These are phyloP conservation scores for Himalopsyche japonica DNA, from an alignment of 2,888 invertebrate species.

Conservation along the genomic window DNA sequence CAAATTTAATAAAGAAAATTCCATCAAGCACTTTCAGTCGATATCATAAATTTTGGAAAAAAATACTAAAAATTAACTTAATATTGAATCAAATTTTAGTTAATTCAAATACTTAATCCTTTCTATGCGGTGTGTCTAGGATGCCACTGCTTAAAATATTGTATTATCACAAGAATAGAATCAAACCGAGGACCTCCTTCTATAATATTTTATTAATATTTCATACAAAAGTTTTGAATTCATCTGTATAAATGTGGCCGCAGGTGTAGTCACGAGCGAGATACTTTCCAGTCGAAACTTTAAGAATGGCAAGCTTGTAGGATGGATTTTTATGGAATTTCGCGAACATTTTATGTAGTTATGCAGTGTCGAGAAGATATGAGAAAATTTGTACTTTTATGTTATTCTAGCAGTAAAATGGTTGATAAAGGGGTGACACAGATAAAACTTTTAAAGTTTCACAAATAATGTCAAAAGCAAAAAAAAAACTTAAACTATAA, in stretches of 20 bases:
- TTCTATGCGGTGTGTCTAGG: too few relatives aligned
- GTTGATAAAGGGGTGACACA: not conserved
- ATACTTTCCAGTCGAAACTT: not conserved
- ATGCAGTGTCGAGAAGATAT: not conserved
- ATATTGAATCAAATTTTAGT: too few relatives aligned
- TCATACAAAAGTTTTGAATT: not conserved
- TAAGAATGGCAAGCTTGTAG: not conserved
- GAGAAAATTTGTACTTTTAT: not conserved
- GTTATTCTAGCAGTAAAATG: not conserved
- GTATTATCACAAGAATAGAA: not conserved
- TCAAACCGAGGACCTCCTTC: not conserved
- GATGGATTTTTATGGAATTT: not conserved
- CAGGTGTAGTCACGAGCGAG: not conserved
- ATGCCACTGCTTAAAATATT: not conserved
- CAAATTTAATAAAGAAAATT: too few relatives aligned
- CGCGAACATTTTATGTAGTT: not conserved
- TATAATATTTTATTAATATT: not conserved
- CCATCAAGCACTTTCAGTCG: too few relatives aligned
- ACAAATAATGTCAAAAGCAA: too few relatives aligned
- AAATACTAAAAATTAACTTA: too few relatives aligned
- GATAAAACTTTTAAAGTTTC: too few relatives aligned
- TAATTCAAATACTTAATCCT: too few relatives aligned
- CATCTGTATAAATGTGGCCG: not conserved
- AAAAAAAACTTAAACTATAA: too few relatives aligned
- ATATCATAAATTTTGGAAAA: too few relatives aligned